Evolutionary conservation across 1,140 invertebrate species (phyloP), one percentile per base, ranked within the genome.

Genomic region (Trigoniulus corallinus): DNA sequence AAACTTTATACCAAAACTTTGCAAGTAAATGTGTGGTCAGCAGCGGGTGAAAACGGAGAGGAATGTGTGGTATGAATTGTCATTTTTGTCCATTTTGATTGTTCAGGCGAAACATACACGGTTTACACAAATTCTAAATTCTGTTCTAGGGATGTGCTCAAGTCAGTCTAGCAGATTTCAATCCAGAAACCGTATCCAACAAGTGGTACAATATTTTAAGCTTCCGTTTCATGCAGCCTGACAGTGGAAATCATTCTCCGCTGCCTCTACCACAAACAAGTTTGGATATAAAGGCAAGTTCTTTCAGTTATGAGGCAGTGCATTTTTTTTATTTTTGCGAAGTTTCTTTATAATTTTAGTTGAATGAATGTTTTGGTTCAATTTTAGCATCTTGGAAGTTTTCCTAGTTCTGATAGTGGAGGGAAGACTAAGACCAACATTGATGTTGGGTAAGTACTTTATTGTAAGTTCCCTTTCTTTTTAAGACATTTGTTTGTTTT

Each of bases 171-270:
- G 91, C 91, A 49, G 88, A 95, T 68, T 96, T 94, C 63, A 84
- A 83, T 64, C 77, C 83, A 1, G 82, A 88, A 53, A 74, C 73
- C 13, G 77, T 80, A 23, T 81, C 79, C 18, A 74, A 84, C 23
- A 86, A 87, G 64, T 96, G 91, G 92, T 95, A 95, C 70, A 95
- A 95, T 63, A 82, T 95, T 49, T 72, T 94, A 13, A 87, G 84
- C 59, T 85, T 89, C 62, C 78, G 81, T 58, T 86, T 84, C 61
- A 84, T 91, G 74, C 81, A 81, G 57, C 66, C 71, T 23, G 64
- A 68, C 43, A 50, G 53, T 22, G 21, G 15, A 7, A 34, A 34
- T 15, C 7, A 15, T 34, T 34, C 29, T 34, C 15, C 15, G 7
- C 7, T 15, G 15, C 15, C 29, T 34, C 7, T 7, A 34, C 29